A percentile compares a stretch with the other conserved stretches of the same genome.
Conservation (phyloP, 2,888 invertebrate genomes). For the Eristalinus sepulchralis region DNA sequence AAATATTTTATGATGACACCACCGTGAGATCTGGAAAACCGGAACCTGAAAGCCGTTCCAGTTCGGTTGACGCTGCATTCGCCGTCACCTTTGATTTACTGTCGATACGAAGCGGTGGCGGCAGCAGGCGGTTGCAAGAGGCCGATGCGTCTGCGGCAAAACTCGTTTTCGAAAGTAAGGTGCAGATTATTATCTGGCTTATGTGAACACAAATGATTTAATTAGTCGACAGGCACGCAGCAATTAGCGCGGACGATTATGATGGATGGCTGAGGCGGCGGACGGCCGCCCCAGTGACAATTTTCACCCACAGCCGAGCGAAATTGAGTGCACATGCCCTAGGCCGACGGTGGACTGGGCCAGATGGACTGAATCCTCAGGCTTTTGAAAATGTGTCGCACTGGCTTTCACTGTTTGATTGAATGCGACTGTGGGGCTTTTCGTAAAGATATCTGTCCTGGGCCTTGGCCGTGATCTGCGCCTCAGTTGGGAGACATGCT, state of each 20-base stretch:
- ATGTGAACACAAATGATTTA: conserved; percentile 59
- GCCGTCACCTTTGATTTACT: conserved; percentile 18
- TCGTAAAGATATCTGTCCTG: background rate
- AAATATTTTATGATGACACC: conserved; percentile 17
- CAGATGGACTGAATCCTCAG: too few relatives aligned
- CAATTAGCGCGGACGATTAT: conserved; percentile 31
- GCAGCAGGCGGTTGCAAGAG: background rate
- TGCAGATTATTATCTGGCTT: conserved; percentile 48
- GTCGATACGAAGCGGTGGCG: conserved; percentile 12
- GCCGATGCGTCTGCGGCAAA: background rate
- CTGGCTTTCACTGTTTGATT: background rate
- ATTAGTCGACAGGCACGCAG: conserved; percentile 52
- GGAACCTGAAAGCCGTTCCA: background rate
- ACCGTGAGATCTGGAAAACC: conserved; percentile 3
- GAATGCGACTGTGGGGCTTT: background rate
- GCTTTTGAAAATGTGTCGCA: background rate
- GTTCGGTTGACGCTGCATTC: background rate
- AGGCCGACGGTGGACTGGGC: background rate
- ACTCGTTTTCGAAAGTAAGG: conserved; percentile 23
- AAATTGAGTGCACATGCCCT: background rate
- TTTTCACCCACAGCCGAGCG: background rate
- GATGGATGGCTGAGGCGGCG: background rate
- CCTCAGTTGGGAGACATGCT: background rate
- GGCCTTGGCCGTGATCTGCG: background rate
- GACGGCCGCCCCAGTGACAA: background rate